Evolutionary conservation across 2,113 vertebrate species (phyloP), one percentile per base, ranked within the genome.

Genomic region (Kryptolebias marmoratus): DNA sequence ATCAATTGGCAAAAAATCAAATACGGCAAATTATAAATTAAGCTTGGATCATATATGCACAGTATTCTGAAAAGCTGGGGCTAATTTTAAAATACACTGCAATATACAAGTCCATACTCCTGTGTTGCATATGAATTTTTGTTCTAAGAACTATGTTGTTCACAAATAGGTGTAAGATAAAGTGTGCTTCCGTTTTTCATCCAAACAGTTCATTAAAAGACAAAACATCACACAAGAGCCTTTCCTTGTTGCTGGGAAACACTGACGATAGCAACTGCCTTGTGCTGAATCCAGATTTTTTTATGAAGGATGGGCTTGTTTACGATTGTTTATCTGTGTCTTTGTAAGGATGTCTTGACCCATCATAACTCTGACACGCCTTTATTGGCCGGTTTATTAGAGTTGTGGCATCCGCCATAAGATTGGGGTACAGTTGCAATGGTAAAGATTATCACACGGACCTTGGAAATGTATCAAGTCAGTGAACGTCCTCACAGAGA

Each of bases 181-280:
- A 50, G 6, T 11, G 3, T 30, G 45, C 45, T 32, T 28, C 60
- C 27, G 1, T 14, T 13, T 65, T 53, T 53, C 39, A 53, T 22
- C 16, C 16, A 59, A 59, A 59, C n/a, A 27, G 13, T 61, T 42
- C 39, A 60, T 14, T 60, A 44, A 44, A 16, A 68, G 30, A 57
- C 58, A 52, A 64, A 71, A 72, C 48, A 49, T 70, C 36, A 28
- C 64, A 71, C 54, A 14, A 30, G 39, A 49, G 59, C 3, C 3
- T 18, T 58, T 56, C 11, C 16, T 77, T 82, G 71, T 73, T 79
- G 59, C 65, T 54, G 32, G 49, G 68, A 69, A 84, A 78, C 45
- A 64, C 61, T 68, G 63, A 74, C 60, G 54, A 71, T 87, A 77
- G 75, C 73, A 82, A 86, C 74, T 71, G 71, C 75, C 16, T 73